Conservation (phyloP, 2,888 invertebrate species). For the Hemistola chrysoprasaria region DNA sequence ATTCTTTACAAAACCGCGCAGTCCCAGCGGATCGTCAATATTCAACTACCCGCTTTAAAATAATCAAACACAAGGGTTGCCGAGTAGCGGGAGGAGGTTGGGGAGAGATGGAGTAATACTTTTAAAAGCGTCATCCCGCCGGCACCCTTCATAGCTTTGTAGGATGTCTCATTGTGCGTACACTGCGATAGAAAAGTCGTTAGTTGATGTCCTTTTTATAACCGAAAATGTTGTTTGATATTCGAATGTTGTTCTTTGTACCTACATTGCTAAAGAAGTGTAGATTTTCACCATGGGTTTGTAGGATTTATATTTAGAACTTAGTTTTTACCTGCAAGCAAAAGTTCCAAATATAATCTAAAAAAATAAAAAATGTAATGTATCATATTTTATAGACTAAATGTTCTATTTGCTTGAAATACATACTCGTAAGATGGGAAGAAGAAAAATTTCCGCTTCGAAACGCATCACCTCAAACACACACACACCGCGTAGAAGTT, state of each 20-base stretch:
- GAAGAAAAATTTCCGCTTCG: too few relatives aligned
- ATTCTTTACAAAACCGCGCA: conserved; percentile 34
- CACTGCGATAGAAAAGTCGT: conserved; percentile 51
- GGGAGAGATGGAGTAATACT: conserved; percentile 60
- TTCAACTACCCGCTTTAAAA: conserved; percentile 51
- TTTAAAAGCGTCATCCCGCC: conserved; percentile 72
- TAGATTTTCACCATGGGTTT: too few relatives aligned
- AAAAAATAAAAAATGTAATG: too few relatives aligned
- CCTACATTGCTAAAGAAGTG: too few relatives aligned
- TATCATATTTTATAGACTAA: too few relatives aligned
- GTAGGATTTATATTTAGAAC: too few relatives aligned
- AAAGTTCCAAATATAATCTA: too few relatives aligned
- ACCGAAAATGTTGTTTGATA: conserved; percentile 25
- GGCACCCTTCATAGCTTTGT: conserved; percentile 62
- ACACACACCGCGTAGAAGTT: too few relatives aligned
- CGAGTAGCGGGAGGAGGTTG: conserved; percentile 34
- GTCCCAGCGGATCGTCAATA: conserved; percentile 45
- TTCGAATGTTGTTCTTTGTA: background rate
- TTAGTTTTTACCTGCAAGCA: too few relatives aligned
- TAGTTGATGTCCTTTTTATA: conserved; percentile 37
- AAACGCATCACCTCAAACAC: too few relatives aligned
- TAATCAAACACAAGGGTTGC: conserved; percentile 56
- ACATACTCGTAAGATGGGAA: too few relatives aligned
- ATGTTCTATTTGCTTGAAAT: too few relatives aligned
- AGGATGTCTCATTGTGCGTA: conserved; percentile 61